These are phyloP conservation scores for Nyctalus aviator DNA, from an alignment of 2,797 vertebrate species.

Conservation along the genomic window DNA sequence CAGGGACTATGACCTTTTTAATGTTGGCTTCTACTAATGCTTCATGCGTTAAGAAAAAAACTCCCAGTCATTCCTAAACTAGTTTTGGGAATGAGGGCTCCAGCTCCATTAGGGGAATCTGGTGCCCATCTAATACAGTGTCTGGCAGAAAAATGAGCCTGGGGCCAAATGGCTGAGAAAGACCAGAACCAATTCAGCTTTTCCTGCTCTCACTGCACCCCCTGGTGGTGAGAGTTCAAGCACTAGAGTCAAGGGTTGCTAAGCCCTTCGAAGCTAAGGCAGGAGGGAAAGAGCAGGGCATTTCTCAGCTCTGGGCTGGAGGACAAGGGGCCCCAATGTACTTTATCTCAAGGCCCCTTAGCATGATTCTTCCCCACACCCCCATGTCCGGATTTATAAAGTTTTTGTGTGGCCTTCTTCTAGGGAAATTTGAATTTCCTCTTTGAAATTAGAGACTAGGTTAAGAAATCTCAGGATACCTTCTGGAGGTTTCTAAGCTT, in stretches of 20 bases:
- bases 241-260: conserved; percentile 25
- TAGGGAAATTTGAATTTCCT: conserved; percentile 25
- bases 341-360: background rate
- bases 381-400: conserved; percentile 7
- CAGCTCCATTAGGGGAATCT: background rate
- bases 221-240: conserved; percentile 68
- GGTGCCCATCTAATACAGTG: background rate
- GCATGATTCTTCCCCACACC: background rate
- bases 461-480: conserved; percentile 11
- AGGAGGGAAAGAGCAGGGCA: background rate
- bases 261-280: background rate
- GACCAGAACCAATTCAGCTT: background rate
- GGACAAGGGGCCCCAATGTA: background rate
- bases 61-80: background rate
- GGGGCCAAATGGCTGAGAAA: background rate
- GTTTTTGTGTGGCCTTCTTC: background rate
- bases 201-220: conserved; percentile 76
- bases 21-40: background rate
- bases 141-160: background rate
- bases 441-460: conserved; percentile 52
- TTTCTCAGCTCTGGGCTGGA: conserved; percentile 8
- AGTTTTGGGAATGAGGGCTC: conserved; percentile 21
- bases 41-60: conserved; percentile 39
- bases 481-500: background rate
- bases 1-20: conserved; percentile 38